A percentile compares a stretch with the other conserved stretches of the same genome.
Conservation (phyloP, 2,888 invertebrate species). For the Calameuta idolon region DNA sequence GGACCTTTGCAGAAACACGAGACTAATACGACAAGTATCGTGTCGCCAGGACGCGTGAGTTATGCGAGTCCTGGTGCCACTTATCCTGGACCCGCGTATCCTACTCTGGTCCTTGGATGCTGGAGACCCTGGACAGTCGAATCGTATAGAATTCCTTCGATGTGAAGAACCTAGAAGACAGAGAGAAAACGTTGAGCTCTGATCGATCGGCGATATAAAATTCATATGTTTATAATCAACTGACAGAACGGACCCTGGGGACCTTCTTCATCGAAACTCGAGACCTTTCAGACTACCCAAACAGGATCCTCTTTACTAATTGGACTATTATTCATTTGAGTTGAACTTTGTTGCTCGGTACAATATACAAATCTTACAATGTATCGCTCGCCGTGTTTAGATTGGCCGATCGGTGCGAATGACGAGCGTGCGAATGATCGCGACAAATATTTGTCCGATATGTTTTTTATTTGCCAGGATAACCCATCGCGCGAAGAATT, state of each 20-base stretch:
- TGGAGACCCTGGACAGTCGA: neutral
- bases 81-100: slow-evolving; percentile 3
- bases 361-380: neutral
- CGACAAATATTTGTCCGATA: neutral
- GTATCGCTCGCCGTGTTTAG: neutral
- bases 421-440: neutral
- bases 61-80: slow-evolving; percentile 40
- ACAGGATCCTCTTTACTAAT: neutral
- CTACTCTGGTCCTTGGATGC: neutral
- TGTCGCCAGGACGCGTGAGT: slow-evolving; percentile 34
- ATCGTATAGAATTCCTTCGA: neutral
- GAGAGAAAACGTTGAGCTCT: neutral
- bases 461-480: neutral
- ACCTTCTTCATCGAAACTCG: neutral
- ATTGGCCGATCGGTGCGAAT: neutral
- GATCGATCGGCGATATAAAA: neutral
- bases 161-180: neutral
- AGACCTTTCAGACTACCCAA: neutral
- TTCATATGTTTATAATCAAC: neutral
- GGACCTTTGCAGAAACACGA: slow-evolving; percentile 36
- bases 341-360: neutral
- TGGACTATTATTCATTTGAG: neutral
- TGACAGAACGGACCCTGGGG: neutral
- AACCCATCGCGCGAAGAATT: neutral
- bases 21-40: slow-evolving; percentile 31